Conservation (phyloP, 1,140 invertebrate species). For the Formica selysi region DNA sequence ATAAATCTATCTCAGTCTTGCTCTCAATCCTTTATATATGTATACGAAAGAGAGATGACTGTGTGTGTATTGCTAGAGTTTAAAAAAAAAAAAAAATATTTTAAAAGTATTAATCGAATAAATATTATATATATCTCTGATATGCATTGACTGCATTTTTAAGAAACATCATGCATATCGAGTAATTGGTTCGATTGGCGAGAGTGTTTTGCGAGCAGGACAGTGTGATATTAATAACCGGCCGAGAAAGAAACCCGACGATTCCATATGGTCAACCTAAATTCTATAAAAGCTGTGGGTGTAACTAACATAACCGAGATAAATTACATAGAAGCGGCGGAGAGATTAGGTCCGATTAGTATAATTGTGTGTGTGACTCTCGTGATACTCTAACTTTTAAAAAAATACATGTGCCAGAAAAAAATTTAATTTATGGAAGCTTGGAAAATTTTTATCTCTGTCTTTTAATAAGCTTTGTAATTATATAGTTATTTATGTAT, state of each 20-base stretch:
- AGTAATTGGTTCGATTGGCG: constrained; percentile 55
- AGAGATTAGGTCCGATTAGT: constrained; percentile 2
- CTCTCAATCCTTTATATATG: neutral
- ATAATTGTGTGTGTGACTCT: neutral
- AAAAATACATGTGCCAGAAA: neutral
- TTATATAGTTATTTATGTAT: neutral
- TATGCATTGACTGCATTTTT: constrained; percentile 23
- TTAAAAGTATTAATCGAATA: neutral
- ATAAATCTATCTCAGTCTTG: neutral
- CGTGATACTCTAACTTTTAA: neutral
- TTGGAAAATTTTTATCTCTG: neutral
- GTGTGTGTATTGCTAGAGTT: neutral
- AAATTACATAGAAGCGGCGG: constrained; percentile 68
- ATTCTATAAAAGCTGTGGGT: constrained; percentile 70
- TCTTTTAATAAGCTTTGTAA: neutral
- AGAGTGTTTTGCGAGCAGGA: neutral
- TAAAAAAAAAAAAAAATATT: neutral
- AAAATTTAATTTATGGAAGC: neutral
- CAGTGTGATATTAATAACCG: constrained; percentile 72
- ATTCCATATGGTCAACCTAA: constrained; percentile 80
- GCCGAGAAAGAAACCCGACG: constrained; percentile 71
- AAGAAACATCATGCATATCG: constrained; percentile 12
- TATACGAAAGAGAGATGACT: neutral
- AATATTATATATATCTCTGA: neutral
- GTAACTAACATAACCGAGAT: constrained; percentile 69